Percentiles rank a stretch among this genome's conserved stretches.
These are phyloP conservation scores for Podotricha telesiphe DNA, from an alignment of 2,888 invertebrate genomes.

Conservation along the genomic window DNA sequence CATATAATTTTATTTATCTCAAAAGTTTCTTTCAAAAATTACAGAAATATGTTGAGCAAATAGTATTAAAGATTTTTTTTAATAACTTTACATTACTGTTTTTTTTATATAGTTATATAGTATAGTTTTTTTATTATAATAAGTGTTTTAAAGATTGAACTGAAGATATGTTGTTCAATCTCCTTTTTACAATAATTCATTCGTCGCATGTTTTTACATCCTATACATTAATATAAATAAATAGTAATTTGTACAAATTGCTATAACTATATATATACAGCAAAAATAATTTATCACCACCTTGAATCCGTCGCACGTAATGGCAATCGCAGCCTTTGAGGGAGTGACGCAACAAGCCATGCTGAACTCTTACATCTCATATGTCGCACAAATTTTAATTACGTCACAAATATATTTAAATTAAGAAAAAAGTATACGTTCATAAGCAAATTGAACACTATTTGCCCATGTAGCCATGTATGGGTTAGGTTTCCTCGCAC, in stretches of 20 bases:
- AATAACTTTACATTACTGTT: too few species aligned
- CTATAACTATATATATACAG: neutral
- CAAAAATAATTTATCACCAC: slow-evolving; percentile 8
- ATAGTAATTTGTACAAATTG: neutral
- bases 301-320: slow-evolving; percentile 24
- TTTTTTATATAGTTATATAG: too few species aligned
- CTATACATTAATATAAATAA: neutral
- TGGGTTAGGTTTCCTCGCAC: too few species aligned
- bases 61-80: too few species aligned
- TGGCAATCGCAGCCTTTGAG: slow-evolving; percentile 27
- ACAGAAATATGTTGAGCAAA: too few species aligned
- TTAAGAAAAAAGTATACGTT: slow-evolving; percentile 8
- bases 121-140: too few species aligned
- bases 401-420: slow-evolving; percentile 36
- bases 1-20: too few species aligned
- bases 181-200: too few species aligned
- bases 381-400: slow-evolving; percentile 36
- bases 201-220: neutral
- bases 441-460: neutral
- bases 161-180: neutral
- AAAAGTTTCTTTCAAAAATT: too few species aligned
- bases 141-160: neutral
- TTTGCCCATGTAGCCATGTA: too few species aligned
- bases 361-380: slow-evolving; percentile 32
- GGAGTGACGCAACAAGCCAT: slow-evolving; percentile 29